These are phyloP conservation scores for Bathynomus jamesi DNA, from an alignment of 1,140 invertebrate genomes.

Conservation along the genomic window DNA sequence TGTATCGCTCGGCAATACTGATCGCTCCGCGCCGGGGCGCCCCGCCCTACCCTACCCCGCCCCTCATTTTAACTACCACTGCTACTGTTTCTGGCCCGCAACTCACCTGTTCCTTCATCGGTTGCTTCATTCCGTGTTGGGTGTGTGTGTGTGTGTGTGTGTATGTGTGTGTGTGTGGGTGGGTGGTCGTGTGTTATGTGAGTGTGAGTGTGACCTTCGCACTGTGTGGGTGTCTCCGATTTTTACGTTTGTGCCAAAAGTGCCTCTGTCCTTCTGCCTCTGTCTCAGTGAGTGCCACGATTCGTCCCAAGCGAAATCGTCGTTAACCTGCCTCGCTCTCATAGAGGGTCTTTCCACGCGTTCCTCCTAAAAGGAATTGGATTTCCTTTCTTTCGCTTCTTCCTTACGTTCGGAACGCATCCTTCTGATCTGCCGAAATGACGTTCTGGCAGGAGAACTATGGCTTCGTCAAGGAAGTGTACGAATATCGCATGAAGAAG, in stretches of 20 bases:
- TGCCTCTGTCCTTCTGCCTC: background rate
- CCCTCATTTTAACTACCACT: no score
- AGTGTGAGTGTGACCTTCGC: background rate
- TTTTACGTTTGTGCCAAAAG: background rate
- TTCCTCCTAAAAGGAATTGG: background rate
- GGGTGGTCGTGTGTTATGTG: no score
- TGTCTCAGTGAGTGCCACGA: background rate
- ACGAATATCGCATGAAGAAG: conserved; percentile 35
- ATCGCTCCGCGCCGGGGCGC: no score
- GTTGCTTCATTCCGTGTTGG: no score
- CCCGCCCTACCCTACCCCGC: no score
- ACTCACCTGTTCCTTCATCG: no score
- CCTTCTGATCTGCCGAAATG: conserved; percentile 23
- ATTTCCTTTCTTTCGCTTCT: background rate
- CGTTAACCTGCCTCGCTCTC: background rate
- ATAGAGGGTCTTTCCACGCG: background rate
- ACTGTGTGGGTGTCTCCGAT: background rate
- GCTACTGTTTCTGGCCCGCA: no score
- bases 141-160: no score
- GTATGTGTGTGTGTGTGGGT: no score
- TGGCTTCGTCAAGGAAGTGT: conserved; percentile 38
- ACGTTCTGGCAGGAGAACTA: conserved; percentile 39
- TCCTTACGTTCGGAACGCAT: background rate
- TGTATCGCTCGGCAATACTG: no score
- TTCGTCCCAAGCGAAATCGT: background rate